Conservation (phyloP, 2,113 vertebrate genomes). For the Myocastor coypus region DNA sequence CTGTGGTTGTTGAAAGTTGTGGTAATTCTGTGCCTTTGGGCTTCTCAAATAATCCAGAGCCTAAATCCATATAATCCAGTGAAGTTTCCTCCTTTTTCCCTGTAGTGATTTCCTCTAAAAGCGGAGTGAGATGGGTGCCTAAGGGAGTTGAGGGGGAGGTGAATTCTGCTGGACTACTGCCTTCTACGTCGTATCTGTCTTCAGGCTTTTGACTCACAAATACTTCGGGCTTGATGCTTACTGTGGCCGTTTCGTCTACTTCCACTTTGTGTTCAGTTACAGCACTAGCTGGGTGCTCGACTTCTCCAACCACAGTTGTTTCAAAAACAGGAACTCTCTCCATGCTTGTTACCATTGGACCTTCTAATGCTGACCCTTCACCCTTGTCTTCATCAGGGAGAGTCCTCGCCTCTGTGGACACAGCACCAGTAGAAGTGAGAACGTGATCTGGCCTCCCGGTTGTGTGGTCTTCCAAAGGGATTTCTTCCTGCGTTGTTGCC, state of each 20-base stretch:
- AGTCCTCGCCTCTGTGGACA: background rate
- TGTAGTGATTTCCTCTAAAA: constrained; percentile 66
- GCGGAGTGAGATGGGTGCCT: constrained; percentile 5
- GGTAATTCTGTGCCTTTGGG: constrained; percentile 64
- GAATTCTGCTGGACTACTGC: constrained; percentile 39
- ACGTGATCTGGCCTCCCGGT: constrained; percentile 41
- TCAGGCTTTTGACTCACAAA: constrained; percentile 45
- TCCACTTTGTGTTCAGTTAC: constrained; percentile 63
- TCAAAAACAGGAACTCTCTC: constrained; percentile 51
- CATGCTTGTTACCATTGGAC: constrained; percentile 43
- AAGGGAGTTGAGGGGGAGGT: background rate
- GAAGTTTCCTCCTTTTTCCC: constrained; percentile 65
- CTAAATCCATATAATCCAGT: constrained; percentile 76
- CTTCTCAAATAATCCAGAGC: constrained; percentile 83
- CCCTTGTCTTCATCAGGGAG: constrained; percentile 11
- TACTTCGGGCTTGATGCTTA: background rate
- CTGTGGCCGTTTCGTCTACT: constrained; percentile 44
- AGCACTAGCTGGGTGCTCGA: background rate
- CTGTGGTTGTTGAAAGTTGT: constrained; percentile 72
- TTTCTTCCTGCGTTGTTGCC: constrained; percentile 55
- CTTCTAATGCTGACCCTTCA: constrained; percentile 82
- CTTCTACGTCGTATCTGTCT: constrained; percentile 59
- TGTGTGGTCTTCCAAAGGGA: constrained; percentile 48
- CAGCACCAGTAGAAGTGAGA: background rate
- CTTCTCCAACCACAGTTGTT: constrained; percentile 65